Conservation (phyloP, 2,797 vertebrate species). For the Molothrus aeneus region DNA sequence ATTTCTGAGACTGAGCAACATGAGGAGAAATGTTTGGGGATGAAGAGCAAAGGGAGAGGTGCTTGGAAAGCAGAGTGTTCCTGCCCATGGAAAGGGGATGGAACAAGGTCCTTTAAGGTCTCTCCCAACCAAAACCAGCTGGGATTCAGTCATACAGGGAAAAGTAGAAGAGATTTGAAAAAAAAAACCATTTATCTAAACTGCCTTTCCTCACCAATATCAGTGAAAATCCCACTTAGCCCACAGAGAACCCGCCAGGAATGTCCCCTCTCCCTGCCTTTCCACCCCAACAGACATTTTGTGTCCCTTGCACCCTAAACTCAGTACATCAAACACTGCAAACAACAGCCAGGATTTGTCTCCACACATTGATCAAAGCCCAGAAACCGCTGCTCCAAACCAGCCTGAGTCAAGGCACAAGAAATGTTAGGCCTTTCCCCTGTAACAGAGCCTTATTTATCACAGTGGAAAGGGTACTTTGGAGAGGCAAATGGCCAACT, state of each 20-base stretch:
- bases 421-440: constrained; percentile 2
- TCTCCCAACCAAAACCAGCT: background rate
- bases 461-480: background rate
- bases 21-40: background rate
- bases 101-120: background rate
- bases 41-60: background rate
- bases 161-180: background rate
- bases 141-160: background rate
- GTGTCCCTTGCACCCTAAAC: background rate
- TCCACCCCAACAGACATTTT: background rate
- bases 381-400: background rate
- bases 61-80: background rate
- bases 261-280: background rate
- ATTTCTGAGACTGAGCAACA: background rate
- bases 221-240: background rate
- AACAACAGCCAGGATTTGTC: background rate
- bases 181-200: background rate
- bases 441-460: constrained; percentile 36
- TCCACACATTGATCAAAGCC: background rate
- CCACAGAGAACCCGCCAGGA: background rate
- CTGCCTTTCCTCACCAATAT: background rate
- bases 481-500: constrained; percentile 41
- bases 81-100: background rate
- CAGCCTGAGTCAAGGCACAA: background rate
- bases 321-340: rapidly evolving